A percentile compares a stretch with the other conserved stretches of the same genome.
Conservation (phyloP, 2,797 vertebrate species). For the Coilia nasus region DNA sequence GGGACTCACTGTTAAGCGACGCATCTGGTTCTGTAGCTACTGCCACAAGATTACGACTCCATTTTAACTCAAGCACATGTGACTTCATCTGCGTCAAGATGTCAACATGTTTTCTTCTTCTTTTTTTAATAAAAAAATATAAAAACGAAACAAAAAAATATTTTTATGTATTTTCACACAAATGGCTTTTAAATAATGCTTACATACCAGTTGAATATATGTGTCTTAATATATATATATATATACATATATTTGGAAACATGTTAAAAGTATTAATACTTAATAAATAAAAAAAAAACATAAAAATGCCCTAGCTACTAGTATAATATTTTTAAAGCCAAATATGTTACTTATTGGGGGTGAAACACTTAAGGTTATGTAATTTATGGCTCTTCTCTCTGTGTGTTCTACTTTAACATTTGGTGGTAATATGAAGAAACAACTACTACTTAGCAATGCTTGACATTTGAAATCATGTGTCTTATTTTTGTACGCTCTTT, state of each 20-base stretch:
- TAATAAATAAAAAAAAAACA: conserved; percentile 44
- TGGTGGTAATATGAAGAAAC: conserved; percentile 90
- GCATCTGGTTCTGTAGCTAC: conserved; percentile 87
- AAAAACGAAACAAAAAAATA: conserved; percentile 80
- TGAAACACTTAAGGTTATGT: conserved; percentile 86
- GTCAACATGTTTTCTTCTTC: conserved; percentile 81
- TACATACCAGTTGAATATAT: conserved; percentile 89
- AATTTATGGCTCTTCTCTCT: conserved; percentile 97
- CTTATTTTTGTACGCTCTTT: conserved; percentile 83
- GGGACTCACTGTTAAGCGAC: conserved; percentile 80
- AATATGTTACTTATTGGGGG: conserved; percentile 87
- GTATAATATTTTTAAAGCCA: conserved; percentile 91
- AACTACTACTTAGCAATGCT: conserved; percentile 85
- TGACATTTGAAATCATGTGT: conserved; percentile 88
- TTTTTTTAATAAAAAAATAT: conserved; percentile 78
- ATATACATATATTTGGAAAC: conserved; percentile 70
- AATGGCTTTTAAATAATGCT: conserved; percentile 99
- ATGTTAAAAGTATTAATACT: conserved; percentile 18
- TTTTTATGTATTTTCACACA: conserved; percentile 99
- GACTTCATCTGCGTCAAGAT: conserved; percentile 95
- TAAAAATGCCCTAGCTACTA: conserved; percentile 74
- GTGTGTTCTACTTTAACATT: conserved; percentile 97
- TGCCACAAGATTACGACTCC: conserved; percentile 87
- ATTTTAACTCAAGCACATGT: conserved; percentile 96
- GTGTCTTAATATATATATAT: conserved; percentile 79